Evolutionary conservation across 1,140 invertebrate species (phyloP).

Genomic region (Zaprionus nigranus): DNA sequence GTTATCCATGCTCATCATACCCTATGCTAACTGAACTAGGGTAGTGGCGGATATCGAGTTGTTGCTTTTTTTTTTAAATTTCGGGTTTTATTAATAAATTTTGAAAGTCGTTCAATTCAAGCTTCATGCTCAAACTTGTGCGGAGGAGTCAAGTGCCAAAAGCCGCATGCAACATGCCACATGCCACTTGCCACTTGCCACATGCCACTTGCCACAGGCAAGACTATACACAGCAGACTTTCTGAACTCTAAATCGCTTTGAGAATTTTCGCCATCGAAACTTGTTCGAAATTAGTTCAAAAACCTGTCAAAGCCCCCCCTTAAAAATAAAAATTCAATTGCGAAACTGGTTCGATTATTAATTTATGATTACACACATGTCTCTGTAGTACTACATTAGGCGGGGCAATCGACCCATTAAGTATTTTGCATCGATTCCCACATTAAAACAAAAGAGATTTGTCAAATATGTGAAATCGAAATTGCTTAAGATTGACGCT

Average conservation of each 20-base stretch:
- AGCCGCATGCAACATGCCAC: background rate
- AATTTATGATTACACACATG: background rate
- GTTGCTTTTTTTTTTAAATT: background rate
- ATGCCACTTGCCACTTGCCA: background rate
- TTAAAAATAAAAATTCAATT: background rate
- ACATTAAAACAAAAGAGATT: background rate
- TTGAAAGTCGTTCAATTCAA: constrained; percentile 49
- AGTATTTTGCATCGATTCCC: constrained; percentile 3
- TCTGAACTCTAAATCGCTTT: background rate
- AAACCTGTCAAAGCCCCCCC: background rate
- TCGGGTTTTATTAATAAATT: constrained; percentile 1
- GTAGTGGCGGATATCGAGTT: background rate
- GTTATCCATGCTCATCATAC: background rate
- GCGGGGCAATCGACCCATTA: constrained; percentile 25
- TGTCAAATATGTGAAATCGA: background rate
- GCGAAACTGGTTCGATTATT: background rate
- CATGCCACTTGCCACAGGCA: background rate
- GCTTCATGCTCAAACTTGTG: constrained; percentile 23
- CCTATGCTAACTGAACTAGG: background rate
- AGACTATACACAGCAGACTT: background rate
- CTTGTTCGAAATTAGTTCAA: constrained; percentile 9
- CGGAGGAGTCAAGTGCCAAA: background rate
- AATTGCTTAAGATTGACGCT: background rate
- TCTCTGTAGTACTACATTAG: background rate
- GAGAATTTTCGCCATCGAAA: background rate